Base-by-base conservation (phyloP, 2,888 invertebrate species). In the Clanis bilineata region DNA sequence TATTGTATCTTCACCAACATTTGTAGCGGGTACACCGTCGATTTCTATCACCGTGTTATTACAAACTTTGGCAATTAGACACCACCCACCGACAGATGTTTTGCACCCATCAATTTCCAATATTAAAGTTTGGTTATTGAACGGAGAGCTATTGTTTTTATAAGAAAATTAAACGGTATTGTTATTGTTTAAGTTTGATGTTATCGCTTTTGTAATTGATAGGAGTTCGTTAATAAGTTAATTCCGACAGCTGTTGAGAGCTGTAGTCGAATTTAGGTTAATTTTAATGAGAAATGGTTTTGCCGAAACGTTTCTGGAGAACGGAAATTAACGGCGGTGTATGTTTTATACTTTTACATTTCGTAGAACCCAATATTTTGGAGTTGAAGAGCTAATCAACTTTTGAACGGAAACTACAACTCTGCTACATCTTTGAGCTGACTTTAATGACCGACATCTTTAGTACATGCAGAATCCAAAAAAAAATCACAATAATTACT, bases 41-140 rank as follows among this genome's bases (percentile, higher is more conserved):
- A 51, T 62, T 59, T 58, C 68, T 62, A 63, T 62, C 63, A 63
- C 62, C 57, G 47, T 68, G 65, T 64, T 68, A 64, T 64, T 69
- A 38, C 60, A 47, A 70, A 72, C 67, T 72, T 68, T 58, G 56
- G 62, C 72, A 71, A 72, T 72, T 72, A 72, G 60, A 65, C 62
- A 60, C 58, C 32, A 51, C 28, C 65, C 44, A 51, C 38, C 44
- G 44, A 56, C 59, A 68, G 62, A 64, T 68, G 68, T 68, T 66
- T 62, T 58, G 61, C 55, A 57, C 56, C 66, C 56, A 64, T 64
- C 64, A 64, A 65, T 67, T 63, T 60, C 38, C 43, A 51, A 63
- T 59, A 58, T 58, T 58, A 39, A 58, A 63, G 56, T 58, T 58
- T 28, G 36, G 61, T 56, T 58, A 58, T 62, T 62, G 58, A 32